phyloP scores from a whole-genome alignment of 1,140 invertebrate genomes.

The Drosophila willistoni region DNA sequence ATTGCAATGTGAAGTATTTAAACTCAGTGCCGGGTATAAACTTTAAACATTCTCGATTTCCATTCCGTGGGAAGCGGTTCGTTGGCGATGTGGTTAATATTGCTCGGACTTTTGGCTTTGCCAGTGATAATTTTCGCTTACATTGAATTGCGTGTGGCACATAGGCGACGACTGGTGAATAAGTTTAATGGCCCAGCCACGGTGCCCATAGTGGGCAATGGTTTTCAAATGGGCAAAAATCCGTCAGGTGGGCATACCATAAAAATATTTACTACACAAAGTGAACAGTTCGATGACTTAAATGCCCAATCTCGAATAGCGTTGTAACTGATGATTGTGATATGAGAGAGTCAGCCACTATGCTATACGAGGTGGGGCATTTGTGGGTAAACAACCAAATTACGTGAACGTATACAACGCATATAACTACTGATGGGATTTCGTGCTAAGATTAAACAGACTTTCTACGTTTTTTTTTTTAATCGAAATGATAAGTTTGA shows the following conservation, averaged over 20 bases:
- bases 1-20: conserved; percentile 41
- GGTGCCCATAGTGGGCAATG: conserved; percentile 70
- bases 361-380: conserved; percentile 56
- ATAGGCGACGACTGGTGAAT: conserved; percentile 40
- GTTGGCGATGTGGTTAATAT: conserved; percentile 56
- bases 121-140: conserved; percentile 51
- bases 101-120: conserved; percentile 53
- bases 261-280: neutral
- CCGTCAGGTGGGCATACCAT: conserved; percentile 59
- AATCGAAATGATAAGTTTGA: conserved; percentile 1
- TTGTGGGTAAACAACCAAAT: conserved; percentile 24
- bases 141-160: conserved; percentile 51
- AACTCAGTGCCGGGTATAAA: neutral
- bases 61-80: neutral
- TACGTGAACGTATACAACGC: neutral
- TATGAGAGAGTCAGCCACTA: conserved; percentile 45
- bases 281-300: neutral
- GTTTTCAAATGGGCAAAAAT: conserved; percentile 68
- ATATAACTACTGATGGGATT: neutral
- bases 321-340: conserved; percentile 59
- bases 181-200: conserved; percentile 57
- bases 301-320: conserved; percentile 67
- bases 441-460: neutral
- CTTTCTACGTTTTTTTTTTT: neutral
- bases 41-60: conserved; percentile 21